Percentiles rank a stretch among this genome's conserved stretches.
Evolutionary conservation across 92 coral and sea anemone genomes (phyloP).

Genomic region (Micromussa lordhowensis): DNA sequence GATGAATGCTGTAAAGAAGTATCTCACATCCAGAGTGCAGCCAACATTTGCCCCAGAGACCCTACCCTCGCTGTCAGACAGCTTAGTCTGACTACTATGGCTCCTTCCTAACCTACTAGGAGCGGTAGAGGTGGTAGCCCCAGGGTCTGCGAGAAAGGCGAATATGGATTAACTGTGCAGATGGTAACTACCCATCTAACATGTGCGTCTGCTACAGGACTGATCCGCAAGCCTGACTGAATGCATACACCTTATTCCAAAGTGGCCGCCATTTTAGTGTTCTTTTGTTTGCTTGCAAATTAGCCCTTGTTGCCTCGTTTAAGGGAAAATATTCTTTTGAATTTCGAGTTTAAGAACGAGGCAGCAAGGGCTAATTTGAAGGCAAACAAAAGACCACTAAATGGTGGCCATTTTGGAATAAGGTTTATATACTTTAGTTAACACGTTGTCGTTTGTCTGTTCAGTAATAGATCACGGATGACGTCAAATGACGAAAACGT

Average conservation of each 20-base stretch:
- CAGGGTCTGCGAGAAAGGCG: slow-evolving; percentile 55
- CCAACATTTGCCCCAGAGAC: slow-evolving; percentile 40
- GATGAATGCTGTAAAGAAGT: slow-evolving; percentile 80
- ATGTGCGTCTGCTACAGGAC: background rate
- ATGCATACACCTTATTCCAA: too few relatives aligned
- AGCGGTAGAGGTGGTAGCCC: background rate
- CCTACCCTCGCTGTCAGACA: background rate
- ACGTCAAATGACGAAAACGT: too few relatives aligned
- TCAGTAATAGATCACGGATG: too few relatives aligned
- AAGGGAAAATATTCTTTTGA: too few relatives aligned
- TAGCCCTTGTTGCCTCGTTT: too few relatives aligned
- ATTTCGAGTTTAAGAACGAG: too few relatives aligned
- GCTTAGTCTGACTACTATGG: background rate
- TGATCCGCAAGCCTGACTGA: background rate
- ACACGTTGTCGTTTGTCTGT: background rate
- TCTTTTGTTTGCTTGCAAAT: too few relatives aligned
- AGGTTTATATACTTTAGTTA: too few relatives aligned
- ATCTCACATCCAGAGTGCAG: slow-evolving; percentile 70
- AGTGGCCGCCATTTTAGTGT: too few relatives aligned
- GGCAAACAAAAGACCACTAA: too few relatives aligned
- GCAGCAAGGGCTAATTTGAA: too few relatives aligned
- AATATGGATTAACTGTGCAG: slow-evolving; percentile 75
- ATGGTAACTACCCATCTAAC: slow-evolving; percentile 60
- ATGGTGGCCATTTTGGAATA: too few relatives aligned
- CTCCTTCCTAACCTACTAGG: background rate